These are phyloP conservation scores for Bambusicola thoracicus DNA, from an alignment of 2,113 vertebrate species.

Conservation along the genomic window DNA sequence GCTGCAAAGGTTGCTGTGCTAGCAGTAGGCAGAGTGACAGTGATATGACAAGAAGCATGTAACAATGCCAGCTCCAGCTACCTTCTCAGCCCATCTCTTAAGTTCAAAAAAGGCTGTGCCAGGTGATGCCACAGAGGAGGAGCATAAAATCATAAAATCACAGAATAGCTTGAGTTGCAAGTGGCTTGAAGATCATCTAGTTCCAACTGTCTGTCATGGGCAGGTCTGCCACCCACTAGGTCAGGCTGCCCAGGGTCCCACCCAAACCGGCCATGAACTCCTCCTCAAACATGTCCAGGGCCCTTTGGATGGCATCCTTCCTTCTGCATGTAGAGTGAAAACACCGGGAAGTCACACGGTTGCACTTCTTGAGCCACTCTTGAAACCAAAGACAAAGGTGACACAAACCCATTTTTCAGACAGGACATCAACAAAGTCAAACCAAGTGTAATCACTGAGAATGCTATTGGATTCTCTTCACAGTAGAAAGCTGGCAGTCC, in stretches of 20 bases:
- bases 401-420: background rate
- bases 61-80: background rate
- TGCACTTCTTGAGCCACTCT: background rate
- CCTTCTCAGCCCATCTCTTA: background rate
- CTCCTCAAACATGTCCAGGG: too few relatives aligned
- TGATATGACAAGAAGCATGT: background rate
- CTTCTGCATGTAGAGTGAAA: background rate
- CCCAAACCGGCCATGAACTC: too few relatives aligned
- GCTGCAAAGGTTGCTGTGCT: background rate
- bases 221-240: too few relatives aligned
- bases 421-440: background rate
- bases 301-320: too few relatives aligned
- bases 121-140: background rate
- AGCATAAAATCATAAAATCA: too few relatives aligned
- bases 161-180: too few relatives aligned
- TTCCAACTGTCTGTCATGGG: too few relatives aligned
- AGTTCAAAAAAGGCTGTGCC: background rate
- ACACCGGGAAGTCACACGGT: background rate
- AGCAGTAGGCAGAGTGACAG: background rate
- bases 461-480: background rate
- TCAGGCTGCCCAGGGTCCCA: too few relatives aligned
- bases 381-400: background rate
- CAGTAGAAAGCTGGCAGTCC: background rate
- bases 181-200: too few relatives aligned
- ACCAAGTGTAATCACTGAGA: background rate